Conservation (phyloP, 2,888 invertebrate genomes). For the Pammene fasciana region DNA sequence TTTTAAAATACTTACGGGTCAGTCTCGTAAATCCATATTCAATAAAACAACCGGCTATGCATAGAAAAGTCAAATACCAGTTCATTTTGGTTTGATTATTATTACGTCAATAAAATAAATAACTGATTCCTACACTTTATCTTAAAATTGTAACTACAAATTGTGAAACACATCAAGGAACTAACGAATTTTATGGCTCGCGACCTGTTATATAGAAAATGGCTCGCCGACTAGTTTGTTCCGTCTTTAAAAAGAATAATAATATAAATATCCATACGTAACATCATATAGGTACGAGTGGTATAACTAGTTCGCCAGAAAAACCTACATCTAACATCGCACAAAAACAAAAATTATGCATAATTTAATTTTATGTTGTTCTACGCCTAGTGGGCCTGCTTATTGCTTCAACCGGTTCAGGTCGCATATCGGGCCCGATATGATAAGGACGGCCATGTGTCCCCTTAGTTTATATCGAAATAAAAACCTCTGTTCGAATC, state of each 20-base stretch:
- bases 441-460: too few relatives aligned
- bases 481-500: too few relatives aligned
- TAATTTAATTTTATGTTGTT: neutral
- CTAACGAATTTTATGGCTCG: neutral
- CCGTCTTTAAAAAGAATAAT: neutral
- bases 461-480: too few relatives aligned
- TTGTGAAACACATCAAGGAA: neutral
- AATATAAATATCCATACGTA: neutral
- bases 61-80: neutral
- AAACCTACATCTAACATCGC: neutral
- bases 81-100: neutral
- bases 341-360: neutral
- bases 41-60: neutral
- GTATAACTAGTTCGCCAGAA: neutral
- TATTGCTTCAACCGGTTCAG: neutral
- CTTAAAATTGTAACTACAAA: neutral
- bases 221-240: neutral
- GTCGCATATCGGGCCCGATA: too few relatives aligned
- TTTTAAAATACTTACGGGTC: neutral
- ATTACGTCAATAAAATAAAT: neutral
- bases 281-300: neutral
- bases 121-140: neutral
- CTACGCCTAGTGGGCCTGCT: neutral
- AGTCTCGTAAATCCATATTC: slow-evolving; percentile 4
- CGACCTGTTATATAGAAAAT: slow-evolving; percentile 13